Evolutionary conservation across 2,888 invertebrate genomes (phyloP).

Genomic region (Ectemnius lituratus): DNA sequence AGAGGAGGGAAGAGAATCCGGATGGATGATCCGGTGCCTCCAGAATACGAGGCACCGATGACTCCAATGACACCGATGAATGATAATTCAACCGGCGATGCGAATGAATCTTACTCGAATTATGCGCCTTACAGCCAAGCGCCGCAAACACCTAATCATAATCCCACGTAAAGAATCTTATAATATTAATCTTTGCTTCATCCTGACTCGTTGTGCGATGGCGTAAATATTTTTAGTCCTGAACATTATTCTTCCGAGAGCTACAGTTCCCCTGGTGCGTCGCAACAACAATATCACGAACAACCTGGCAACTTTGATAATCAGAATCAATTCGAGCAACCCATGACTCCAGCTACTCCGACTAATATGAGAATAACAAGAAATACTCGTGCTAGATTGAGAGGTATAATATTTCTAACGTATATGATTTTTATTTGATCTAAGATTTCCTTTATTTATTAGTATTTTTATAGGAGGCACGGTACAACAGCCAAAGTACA

Average conservation of each 20-base stretch:
- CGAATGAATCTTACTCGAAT: constrained; percentile 76
- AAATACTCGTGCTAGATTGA: constrained; percentile 75
- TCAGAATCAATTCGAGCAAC: constrained; percentile 73
- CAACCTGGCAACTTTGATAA: constrained; percentile 68
- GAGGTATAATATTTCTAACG: constrained; percentile 62
- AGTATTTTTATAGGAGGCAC: constrained; percentile 60
- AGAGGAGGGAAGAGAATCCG: constrained; percentile 93
- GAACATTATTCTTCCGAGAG: constrained; percentile 74
- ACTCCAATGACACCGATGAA: constrained; percentile 80
- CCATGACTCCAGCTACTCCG: constrained; percentile 74
- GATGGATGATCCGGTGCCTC: constrained; percentile 92
- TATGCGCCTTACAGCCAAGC: constrained; percentile 77
- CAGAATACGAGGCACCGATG: constrained; percentile 89
- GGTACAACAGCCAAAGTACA: constrained; percentile 74
- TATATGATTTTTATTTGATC: not conserved
- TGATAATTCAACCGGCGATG: constrained; percentile 79
- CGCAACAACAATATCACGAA: constrained; percentile 71
- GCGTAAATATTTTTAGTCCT: constrained; percentile 53
- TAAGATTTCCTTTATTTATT: constrained; percentile 2
- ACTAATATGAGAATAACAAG: constrained; percentile 77
- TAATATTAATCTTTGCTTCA: no score
- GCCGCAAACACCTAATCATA: constrained; percentile 74
- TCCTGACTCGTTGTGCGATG: not conserved
- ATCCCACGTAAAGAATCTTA: constrained; percentile 65
- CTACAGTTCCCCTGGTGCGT: constrained; percentile 72